phyloP scores from a whole-genome alignment of 2,888 invertebrate genomes.

The Amphipyra berbera region DNA sequence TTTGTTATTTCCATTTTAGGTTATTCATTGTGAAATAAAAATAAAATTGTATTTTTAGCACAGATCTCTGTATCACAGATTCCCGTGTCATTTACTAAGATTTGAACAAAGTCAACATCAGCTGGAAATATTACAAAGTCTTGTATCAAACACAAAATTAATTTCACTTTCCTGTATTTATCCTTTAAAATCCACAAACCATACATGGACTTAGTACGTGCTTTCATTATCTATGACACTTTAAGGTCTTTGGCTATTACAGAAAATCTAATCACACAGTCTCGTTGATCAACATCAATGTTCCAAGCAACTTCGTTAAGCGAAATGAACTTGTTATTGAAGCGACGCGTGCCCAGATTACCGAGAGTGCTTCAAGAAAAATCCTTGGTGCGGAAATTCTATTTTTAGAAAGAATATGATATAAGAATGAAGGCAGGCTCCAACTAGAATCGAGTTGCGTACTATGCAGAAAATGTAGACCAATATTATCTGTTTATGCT shows the following conservation, averaged over 20 bases:
- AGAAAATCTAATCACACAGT: neutral
- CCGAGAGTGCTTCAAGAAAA: conserved; percentile 20
- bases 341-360: conserved; percentile 47
- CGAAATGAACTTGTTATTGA: conserved; percentile 43
- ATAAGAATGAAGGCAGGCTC: conserved; percentile 15
- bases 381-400: conserved; percentile 41
- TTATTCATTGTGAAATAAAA: neutral
- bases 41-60: no score
- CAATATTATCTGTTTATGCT: neutral
- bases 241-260: neutral
- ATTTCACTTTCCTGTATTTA: neutral
- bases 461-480: neutral
- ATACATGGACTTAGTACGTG: neutral
- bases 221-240: neutral
- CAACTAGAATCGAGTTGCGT: neutral
- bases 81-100: no score
- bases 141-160: neutral
- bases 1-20: no score
- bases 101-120: no score
- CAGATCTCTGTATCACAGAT: no score
- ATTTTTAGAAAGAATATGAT: conserved; percentile 29
- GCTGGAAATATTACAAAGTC: no score
- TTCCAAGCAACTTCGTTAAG: conserved; percentile 25
- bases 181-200: neutral
- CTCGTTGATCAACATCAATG: conserved; percentile 6